Conservation (phyloP, 2,113 vertebrate genomes). For the Centrocercus urophasianus region DNA sequence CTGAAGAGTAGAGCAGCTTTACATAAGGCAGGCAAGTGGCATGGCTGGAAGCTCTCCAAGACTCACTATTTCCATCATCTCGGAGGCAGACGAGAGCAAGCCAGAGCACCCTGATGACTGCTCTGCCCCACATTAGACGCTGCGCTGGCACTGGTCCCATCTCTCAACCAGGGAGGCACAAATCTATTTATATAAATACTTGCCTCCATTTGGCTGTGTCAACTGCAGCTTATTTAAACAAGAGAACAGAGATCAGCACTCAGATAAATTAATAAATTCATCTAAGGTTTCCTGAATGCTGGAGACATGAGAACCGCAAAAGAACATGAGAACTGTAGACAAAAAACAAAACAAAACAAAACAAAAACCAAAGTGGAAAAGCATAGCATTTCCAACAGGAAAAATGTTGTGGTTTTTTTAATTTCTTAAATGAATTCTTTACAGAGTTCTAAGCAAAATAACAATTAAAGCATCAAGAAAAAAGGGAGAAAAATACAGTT, state of each 20-base stretch:
- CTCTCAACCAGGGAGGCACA: constrained; percentile 20
- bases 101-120: not conserved
- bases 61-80: not conserved
- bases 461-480: not conserved
- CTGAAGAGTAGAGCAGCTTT: not conserved
- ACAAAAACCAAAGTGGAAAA: not conserved
- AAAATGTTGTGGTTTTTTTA: not conserved
- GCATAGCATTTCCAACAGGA: not conserved
- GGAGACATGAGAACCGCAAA: not conserved
- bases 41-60: not conserved
- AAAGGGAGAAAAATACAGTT: not conserved
- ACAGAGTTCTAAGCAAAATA: not conserved
- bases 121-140: not conserved
- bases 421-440: not conserved
- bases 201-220: constrained; percentile 28
- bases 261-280: constrained; percentile 13
- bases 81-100: not conserved
- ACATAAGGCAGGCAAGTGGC: fast-evolving
- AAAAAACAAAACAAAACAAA: not conserved
- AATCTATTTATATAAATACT: constrained; percentile 32
- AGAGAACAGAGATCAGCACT: not conserved
- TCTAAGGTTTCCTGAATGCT: constrained; percentile 1
- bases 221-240: constrained; percentile 4
- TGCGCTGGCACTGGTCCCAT: not conserved
- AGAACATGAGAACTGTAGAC: not conserved